Base-by-base conservation (phyloP, 2,113 vertebrate species). In the Ictalurus furcatus region DNA sequence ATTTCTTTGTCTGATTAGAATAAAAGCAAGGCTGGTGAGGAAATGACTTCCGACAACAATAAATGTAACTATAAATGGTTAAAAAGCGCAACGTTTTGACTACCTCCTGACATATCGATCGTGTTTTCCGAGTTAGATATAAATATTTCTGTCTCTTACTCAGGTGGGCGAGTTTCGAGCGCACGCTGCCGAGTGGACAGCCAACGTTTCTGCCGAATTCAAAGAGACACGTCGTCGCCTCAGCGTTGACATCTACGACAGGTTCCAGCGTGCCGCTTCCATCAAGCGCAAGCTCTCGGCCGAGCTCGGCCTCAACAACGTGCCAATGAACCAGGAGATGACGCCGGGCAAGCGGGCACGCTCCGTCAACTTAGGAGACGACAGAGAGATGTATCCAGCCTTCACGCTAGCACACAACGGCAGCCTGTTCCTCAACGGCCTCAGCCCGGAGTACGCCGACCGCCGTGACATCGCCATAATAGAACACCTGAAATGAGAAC, bases 201-300 rank as follows among this genome's bases (percentile, higher is more conserved):
- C 98, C 65, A 99, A 99, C 0, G 98, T 99, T 90, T 99, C 98
- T 0, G 98, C 98, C 0, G 98, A 99, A 93, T 99, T 99, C 94
- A 99, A 99, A 93, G 98, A 99, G 94, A 99, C 98, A 0, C 96
- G 98, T 8, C 93, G 98, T 63, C 96, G 98, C 37, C 95, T 99
- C 89, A 99, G 98, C 0, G 98, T 99, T 79, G 98, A 99, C 95
- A 98, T 99, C 89, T 99, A 99, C 0, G 98, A 99, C 96, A 97
- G 97, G 94, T 99, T 99, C 93, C 98, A 99, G 93, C 95, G 98
- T 0, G 98, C 98, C 44, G 97, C 98, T 1, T 99, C 98, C 90
- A 97, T 99, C 90, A 99, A 99, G 92, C 96, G 98, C 91, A 99
- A 98, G 93, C 96, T 99, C 83, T 99, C 98, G 0, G 98, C 97